These are phyloP conservation scores for Strix aluco DNA, from an alignment of 2,113 vertebrate species.

Conservation along the genomic window DNA sequence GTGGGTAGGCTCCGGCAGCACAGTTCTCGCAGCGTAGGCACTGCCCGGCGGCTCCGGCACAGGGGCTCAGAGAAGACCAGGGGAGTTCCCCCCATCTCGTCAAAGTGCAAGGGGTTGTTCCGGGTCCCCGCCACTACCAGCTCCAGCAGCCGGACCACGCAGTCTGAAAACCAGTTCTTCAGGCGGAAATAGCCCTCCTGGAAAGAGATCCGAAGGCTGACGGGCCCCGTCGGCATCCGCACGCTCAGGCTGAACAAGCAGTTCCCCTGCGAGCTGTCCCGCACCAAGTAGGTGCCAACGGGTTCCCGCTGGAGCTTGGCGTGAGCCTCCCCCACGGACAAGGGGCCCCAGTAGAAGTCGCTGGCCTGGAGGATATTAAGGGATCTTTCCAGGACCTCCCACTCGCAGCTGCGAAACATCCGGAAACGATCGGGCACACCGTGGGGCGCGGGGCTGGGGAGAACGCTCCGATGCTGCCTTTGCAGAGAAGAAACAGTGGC, in stretches of 20 bases:
- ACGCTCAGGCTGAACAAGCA: constrained; percentile 67
- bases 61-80: constrained; percentile 68
- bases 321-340: constrained; percentile 68
- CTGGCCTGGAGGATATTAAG: constrained; percentile 68
- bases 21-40: constrained; percentile 53
- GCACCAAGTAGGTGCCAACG: constrained; percentile 71
- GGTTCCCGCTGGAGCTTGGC: constrained; percentile 60
- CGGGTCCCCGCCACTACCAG: constrained; percentile 56
- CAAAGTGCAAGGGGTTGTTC: constrained; percentile 51
- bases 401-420: constrained; percentile 64
- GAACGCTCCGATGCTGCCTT: constrained; percentile 22
- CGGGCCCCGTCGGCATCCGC: constrained; percentile 26
- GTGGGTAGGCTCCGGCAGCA: constrained; percentile 33
- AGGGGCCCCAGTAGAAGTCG: constrained; percentile 76
- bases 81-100: constrained; percentile 64
- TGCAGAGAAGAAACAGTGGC: neutral
- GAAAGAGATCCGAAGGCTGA: constrained; percentile 71
- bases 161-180: constrained; percentile 64
- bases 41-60: constrained; percentile 43
- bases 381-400: constrained; percentile 69
- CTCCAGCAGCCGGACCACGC: constrained; percentile 56
- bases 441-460: neutral
- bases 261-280: constrained; percentile 73
- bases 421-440: constrained; percentile 53
- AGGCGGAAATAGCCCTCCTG: constrained; percentile 66